These are phyloP conservation scores for Agapetus fuscipes DNA, from an alignment of 2,888 invertebrate genomes.

Conservation along the genomic window DNA sequence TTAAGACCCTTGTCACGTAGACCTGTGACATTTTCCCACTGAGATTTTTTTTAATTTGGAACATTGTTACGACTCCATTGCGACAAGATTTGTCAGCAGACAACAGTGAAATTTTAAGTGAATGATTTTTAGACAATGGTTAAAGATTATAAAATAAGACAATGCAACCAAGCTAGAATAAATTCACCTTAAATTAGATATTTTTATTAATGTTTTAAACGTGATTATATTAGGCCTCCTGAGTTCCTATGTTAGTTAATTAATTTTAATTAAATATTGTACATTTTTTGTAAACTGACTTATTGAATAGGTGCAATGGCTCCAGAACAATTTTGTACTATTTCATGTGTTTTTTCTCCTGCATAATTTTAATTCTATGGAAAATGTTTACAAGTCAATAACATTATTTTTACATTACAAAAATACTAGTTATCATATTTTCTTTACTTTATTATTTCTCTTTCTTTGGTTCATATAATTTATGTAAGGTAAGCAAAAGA, in stretches of 20 bases:
- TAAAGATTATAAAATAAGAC: too few species aligned
- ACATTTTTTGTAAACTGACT: conserved; percentile 21
- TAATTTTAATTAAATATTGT: conserved; percentile 19
- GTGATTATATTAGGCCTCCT: neutral
- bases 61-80: too few species aligned
- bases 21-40: too few species aligned
- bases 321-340: conserved; percentile 20
- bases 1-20: too few species aligned
- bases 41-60: too few species aligned
- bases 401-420: conserved; percentile 15
- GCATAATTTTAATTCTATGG: conserved; percentile 13
- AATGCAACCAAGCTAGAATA: too few species aligned
- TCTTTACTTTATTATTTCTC: conserved; percentile 11
- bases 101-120: too few species aligned
- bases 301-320: conserved; percentile 20
- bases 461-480: conserved; percentile 15
- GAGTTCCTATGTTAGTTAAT: neutral
- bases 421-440: conserved; percentile 20
- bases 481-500: conserved; percentile 20
- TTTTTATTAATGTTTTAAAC: conserved; percentile 5
- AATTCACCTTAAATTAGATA: too few species aligned
- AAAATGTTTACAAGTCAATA: conserved; percentile 11
- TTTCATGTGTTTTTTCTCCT: conserved; percentile 18
- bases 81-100: too few species aligned
- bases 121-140: too few species aligned